Base-by-base conservation (phyloP, 2,888 invertebrate genomes). In the Cataglyphis altisquamis region DNA sequence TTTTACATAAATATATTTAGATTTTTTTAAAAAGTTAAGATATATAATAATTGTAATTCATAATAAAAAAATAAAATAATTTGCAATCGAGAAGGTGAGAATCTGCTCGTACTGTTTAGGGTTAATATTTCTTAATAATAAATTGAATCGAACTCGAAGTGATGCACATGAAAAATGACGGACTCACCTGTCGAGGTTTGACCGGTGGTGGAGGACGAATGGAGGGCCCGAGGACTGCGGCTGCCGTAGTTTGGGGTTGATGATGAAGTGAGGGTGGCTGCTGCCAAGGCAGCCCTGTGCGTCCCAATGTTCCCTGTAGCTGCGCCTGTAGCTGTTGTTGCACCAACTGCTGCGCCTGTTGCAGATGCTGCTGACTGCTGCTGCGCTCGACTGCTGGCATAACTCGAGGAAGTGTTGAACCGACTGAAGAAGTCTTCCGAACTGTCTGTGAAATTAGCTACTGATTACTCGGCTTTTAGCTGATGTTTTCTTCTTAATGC, bases 391-490 rank as follows among this genome's bases (percentile, higher is more conserved):
- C 91, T 92, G 92, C 83, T 91, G 90, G 94, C 93, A 93, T 94
- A 95, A 93, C 94, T 93, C 94, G 94, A 92, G 95, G 93, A 93
- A 94, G 93, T 91, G 94, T 92, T 93, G 94, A 94, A 94, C 90
- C 94, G 95, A 92, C 92, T 93, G 95, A 94, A 94, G 94, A 95
- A 94, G 95, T 94, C 95, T 95, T 96, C 95, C 96, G 96, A 95
- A 96, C 96, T 96, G 95, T 96, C 96, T 96, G 96, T 95, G 95
- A 95, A 95, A 95, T 92, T 88, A 94, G 90, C 92, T 92, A 93
- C 94, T 95, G 94, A 95, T 94, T 94, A 94, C 90, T 92, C 93
- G 92, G 94, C 87, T 86, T 94, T 90, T 90, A 85, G 78, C 82
- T 48, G 2, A 70, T 12, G 12, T 29, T 57, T 78, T 18, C 18